Conservation (phyloP, 2,888 invertebrate species). For the Orthonevra nobilis region DNA sequence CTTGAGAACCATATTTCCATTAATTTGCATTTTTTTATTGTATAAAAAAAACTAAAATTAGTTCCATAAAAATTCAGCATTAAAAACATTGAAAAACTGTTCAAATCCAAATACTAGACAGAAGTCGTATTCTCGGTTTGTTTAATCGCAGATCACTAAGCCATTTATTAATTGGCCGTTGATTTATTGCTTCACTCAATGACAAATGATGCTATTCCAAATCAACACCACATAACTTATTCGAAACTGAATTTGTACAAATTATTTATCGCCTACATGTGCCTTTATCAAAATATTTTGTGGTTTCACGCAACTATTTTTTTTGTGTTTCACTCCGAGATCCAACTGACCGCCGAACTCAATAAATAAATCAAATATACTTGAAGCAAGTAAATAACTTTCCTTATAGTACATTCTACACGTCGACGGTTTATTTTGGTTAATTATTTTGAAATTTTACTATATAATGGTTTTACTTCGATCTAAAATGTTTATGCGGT, state of each 20-base stretch:
- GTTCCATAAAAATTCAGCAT: no score
- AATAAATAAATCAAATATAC: slow-evolving; percentile 59
- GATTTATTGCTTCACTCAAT: slow-evolving; percentile 47
- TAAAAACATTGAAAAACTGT: no score
- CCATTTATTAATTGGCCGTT: slow-evolving; percentile 24
- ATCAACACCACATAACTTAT: slow-evolving; percentile 41
- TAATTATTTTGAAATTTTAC: slow-evolving; percentile 50
- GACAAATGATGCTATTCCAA: slow-evolving; percentile 46
- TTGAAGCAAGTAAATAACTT: slow-evolving; percentile 50
- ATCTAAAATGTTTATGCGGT: slow-evolving; percentile 49
- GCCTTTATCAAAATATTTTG: slow-evolving; percentile 38
- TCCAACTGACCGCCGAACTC: slow-evolving; percentile 21
- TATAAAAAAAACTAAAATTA: no score
- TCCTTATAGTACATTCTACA: slow-evolving; percentile 27
- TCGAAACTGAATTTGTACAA: slow-evolving; percentile 29
- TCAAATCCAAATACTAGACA: no score
- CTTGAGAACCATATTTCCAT: no score
- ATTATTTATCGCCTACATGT: slow-evolving; percentile 43
- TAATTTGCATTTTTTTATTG: no score
- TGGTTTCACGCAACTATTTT: slow-evolving; percentile 15
- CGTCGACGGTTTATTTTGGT: slow-evolving; percentile 43
- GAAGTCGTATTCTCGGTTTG: no score
- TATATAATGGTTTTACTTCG: slow-evolving; percentile 50
- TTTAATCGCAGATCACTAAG: slow-evolving; percentile 26
- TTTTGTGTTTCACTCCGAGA: no score